A percentile compares a stretch with the other conserved stretches of the same genome.
Evolutionary conservation across 2,888 invertebrate species (phyloP).

Genomic region (Latrodectus elegans): DNA sequence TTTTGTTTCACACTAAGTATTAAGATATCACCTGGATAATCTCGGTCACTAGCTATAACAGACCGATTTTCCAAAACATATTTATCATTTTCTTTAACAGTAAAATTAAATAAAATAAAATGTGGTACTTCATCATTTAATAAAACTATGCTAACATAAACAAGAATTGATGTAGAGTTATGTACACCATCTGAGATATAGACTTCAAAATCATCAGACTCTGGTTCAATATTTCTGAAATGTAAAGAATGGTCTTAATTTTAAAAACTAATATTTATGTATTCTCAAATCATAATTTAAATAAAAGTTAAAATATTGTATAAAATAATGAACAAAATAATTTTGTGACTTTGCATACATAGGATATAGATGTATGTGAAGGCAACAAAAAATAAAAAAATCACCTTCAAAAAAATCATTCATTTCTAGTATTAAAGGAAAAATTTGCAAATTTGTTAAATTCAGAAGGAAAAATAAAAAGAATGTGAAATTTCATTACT

Average conservation of each 20-base stretch:
- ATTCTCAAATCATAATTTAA: background rate
- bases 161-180: slow-evolving; percentile 73
- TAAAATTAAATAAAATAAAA: slow-evolving; percentile 73
- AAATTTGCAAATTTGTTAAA: too few species aligned
- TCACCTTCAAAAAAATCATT: too few species aligned
- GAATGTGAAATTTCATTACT: too few species aligned
- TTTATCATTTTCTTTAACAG: slow-evolving; percentile 69
- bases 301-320: background rate
- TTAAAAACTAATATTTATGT: too few species aligned
- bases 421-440: too few species aligned
- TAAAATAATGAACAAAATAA: background rate
- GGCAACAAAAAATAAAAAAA: too few species aligned
- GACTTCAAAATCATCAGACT: slow-evolving; percentile 74
- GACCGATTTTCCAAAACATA: slow-evolving; percentile 73
- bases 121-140: slow-evolving; percentile 74
- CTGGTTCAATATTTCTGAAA: slow-evolving; percentile 74
- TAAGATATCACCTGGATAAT: slow-evolving; percentile 73
- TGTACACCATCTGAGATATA: slow-evolving; percentile 75
- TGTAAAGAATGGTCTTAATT: background rate
- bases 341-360: too few species aligned
- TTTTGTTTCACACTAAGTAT: slow-evolving; percentile 73
- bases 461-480: too few species aligned
- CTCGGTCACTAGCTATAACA: slow-evolving; percentile 74
- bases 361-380: too few species aligned
- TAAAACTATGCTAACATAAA: slow-evolving; percentile 73